These are phyloP conservation scores for Petroica traversi DNA, from an alignment of 2,113 vertebrate species.

Conservation along the genomic window DNA sequence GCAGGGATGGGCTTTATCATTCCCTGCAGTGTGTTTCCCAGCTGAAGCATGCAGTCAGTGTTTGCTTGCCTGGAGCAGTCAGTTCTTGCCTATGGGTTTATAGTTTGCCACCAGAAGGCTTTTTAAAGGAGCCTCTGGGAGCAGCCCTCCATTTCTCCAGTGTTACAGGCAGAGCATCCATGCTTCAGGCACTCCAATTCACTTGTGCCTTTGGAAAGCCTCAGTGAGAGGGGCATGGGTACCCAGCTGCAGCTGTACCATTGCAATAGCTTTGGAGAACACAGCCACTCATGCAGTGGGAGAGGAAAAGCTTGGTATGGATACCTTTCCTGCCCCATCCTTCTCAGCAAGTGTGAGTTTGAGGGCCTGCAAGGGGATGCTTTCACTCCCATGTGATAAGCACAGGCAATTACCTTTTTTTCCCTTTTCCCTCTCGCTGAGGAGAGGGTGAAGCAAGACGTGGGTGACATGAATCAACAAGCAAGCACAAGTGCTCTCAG, in stretches of 20 bases:
- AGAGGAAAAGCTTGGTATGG: background rate
- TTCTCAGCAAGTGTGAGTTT: background rate
- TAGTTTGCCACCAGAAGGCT: background rate
- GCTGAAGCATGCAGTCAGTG: background rate
- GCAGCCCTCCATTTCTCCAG: background rate
- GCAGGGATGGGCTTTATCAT: background rate
- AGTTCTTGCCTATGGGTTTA: background rate
- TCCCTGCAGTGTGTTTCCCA: fast-evolving
- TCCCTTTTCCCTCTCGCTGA: background rate
- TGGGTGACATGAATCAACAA: background rate
- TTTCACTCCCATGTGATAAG: background rate
- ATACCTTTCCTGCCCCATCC: background rate
- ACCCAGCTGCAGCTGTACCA: background rate
- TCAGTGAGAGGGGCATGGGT: background rate
- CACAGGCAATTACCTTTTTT: background rate
- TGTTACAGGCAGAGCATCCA: background rate
- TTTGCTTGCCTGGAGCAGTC: background rate
- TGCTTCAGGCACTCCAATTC: background rate
- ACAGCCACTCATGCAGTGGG: fast-evolving
- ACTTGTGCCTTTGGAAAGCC: background rate
- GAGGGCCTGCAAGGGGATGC: background rate
- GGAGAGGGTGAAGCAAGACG: background rate
- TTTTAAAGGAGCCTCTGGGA: background rate
- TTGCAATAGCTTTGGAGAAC: background rate
- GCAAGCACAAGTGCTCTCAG: background rate